Evolutionary conservation across 2,888 invertebrate species (phyloP).

Genomic region (Anoncus sp.): DNA sequence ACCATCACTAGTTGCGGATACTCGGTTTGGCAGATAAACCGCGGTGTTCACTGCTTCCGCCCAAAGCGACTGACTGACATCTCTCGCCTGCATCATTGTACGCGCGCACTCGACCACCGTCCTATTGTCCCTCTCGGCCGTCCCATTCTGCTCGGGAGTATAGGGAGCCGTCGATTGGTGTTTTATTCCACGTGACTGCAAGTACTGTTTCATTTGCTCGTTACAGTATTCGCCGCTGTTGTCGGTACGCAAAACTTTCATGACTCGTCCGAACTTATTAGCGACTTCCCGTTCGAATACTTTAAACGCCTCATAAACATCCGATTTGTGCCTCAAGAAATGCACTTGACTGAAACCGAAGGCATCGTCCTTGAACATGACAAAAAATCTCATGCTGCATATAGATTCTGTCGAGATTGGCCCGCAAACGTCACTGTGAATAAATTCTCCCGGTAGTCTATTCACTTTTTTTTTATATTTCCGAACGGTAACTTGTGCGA

Average conservation of each 20-base stretch:
- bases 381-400: background rate
- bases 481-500: too few species aligned
- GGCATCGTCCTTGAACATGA: slow-evolving; percentile 60
- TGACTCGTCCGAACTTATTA: slow-evolving; percentile 59
- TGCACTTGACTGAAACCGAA: slow-evolving; percentile 55
- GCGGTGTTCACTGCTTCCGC: slow-evolving; percentile 69
- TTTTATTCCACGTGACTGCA: slow-evolving; percentile 43
- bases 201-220: slow-evolving; percentile 56
- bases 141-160: slow-evolving; percentile 49
- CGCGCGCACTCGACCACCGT: slow-evolving; percentile 43
- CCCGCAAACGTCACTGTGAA: slow-evolving; percentile 1
- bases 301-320: slow-evolving; percentile 49
- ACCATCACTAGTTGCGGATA: background rate
- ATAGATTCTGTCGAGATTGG: background rate
- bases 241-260: slow-evolving; percentile 61
- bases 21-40: slow-evolving; percentile 58
- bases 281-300: slow-evolving; percentile 48
- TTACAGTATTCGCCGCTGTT: slow-evolving; percentile 62
- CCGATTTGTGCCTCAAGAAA: slow-evolving; percentile 53
- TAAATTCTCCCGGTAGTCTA: background rate
- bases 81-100: slow-evolving; percentile 30
- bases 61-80: slow-evolving; percentile 45
- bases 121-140: slow-evolving; percentile 32
- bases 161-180: slow-evolving; percentile 36
- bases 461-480: too few species aligned